Conservation (phyloP, 2,113 vertebrate genomes). For the Coracopsis vasa region DNA sequence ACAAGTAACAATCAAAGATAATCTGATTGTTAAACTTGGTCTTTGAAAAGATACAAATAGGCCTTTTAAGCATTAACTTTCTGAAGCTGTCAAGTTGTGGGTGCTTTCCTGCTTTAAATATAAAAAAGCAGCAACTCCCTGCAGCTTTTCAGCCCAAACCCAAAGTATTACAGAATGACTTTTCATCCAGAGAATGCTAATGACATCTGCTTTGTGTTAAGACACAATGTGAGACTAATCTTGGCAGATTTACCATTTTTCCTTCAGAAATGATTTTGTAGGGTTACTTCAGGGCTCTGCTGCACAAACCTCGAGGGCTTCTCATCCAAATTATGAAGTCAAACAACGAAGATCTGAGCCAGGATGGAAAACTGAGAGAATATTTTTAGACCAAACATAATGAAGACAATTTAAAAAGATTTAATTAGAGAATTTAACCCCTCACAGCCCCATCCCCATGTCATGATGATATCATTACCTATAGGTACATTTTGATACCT, state of each 20-base stretch:
- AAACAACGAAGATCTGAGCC: neutral
- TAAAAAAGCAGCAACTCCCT: slow-evolving; percentile 6
- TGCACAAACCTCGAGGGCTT: neutral
- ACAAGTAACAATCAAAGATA: neutral
- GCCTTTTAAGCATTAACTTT: neutral
- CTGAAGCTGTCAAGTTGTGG: neutral
- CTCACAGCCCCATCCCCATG: neutral
- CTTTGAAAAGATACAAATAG: neutral
- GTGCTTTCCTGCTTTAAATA: neutral
- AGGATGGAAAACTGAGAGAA: neutral
- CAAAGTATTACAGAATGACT: neutral
- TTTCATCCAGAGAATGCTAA: slow-evolving; percentile 38
- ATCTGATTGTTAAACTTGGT: neutral
- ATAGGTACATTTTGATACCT: neutral
- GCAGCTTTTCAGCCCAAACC: slow-evolving; percentile 16
- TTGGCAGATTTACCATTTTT: slow-evolving; percentile 16
- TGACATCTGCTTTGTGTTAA: slow-evolving; percentile 44
- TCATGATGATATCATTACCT: neutral
- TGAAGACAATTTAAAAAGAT: neutral
- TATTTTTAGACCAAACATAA: neutral
- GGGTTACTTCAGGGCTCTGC: neutral
- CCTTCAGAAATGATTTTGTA: neutral
- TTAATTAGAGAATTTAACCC: neutral
- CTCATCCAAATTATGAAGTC: neutral
- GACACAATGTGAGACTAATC: neutral